Evolutionary conservation across 2,797 vertebrate genomes (phyloP), one percentile per base, ranked within the genome.

Genomic region (Sternarchorhynchus goeldii): DNA sequence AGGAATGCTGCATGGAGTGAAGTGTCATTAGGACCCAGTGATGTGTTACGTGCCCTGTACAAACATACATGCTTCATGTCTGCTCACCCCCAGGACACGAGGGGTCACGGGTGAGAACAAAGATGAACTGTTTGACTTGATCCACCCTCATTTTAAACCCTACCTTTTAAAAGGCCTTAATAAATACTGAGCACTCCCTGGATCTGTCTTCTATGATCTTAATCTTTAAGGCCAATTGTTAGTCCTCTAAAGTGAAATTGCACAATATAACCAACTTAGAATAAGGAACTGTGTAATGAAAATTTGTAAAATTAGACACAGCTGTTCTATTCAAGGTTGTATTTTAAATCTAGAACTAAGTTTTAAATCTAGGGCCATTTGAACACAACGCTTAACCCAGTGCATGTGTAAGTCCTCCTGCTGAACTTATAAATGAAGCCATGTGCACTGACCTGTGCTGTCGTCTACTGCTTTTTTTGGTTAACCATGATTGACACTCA

Each of bases 21-120:
- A 73, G 58, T 76, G 74, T 75, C 80, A 32, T 55, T 81, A 70
- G 76, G 84, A 78, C 59, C 39, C 20, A n/a, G 63, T 75, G 70
- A 78, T 75, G 80, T 80, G 86, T 76, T 76, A 78, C 77, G 78
- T 86, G 84, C 82, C 62, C 78, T 85, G 57, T 64, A 58, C 70
- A 88, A 89, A 88, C 83, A 88, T 77, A 87, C 76, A 78, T 32
- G 76, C 77, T 71, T 73, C 64, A 70, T 76, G 59, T 59, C 72
- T 58, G 62, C 76, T 78, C 77, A 81, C 81, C 84, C 85, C 71
- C 82, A 81, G 17, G 86, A 83, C 55, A 25, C 57, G 64, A 83
- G 84, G 71, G 84, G 78, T 76, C 74, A 76, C 45, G 73, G 45
- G 45, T 17, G 41, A 74, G 63, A 64, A 76, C 67, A 76, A 78